Conservation (phyloP, 2,888 invertebrate genomes). For the Clitarchus hookeri region DNA sequence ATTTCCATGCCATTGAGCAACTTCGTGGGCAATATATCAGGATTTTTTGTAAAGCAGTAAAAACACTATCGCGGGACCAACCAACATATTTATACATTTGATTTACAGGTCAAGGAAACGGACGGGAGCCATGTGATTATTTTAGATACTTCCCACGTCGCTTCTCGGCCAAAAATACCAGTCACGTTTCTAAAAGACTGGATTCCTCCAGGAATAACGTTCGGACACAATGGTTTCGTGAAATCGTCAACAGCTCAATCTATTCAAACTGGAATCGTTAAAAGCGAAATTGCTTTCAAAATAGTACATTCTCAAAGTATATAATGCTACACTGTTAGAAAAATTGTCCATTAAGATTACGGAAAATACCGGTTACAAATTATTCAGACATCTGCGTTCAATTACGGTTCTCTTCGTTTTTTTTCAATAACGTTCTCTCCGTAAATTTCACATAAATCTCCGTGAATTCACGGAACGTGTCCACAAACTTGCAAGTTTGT, state of each 20-base stretch:
- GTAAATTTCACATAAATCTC: too few relatives aligned
- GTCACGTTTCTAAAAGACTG: background rate
- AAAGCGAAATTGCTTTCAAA: too few relatives aligned
- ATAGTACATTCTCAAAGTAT: too few relatives aligned
- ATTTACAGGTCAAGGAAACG: constrained; percentile 14
- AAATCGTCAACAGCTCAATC: background rate
- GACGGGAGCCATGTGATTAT: background rate
- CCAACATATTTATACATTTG: background rate
- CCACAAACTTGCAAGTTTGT: too few relatives aligned
- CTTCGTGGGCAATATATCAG: background rate
- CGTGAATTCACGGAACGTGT: too few relatives aligned
- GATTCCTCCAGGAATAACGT: background rate
- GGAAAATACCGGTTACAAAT: too few relatives aligned
- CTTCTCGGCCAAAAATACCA: background rate
- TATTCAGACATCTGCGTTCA: too few relatives aligned
- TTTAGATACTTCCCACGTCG: background rate
- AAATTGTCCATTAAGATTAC: too few relatives aligned
- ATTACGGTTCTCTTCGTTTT: too few relatives aligned
- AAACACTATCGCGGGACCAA: background rate
- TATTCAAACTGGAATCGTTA: background rate
- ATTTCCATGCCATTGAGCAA: background rate
- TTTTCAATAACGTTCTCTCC: too few relatives aligned
- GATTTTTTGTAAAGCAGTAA: background rate
- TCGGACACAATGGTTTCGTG: background rate
- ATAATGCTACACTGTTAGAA: too few relatives aligned